phyloP scores from a whole-genome alignment of 2,888 invertebrate species.

The Heliconius ismenius region DNA sequence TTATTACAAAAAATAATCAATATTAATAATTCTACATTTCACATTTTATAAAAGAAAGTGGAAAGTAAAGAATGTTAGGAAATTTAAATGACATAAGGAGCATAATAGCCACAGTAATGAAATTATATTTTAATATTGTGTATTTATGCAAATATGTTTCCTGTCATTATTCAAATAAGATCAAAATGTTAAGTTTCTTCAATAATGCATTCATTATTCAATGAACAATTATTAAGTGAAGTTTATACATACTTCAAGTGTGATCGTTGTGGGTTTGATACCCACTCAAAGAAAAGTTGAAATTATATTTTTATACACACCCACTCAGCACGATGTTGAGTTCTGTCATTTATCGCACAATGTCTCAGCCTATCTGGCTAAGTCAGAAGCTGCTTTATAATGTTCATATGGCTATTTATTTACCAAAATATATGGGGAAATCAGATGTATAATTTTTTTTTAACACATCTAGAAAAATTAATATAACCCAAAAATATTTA shows the following conservation, averaged over 20 bases:
- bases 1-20: neutral
- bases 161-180: constrained; percentile 12
- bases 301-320: no score
- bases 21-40: neutral
- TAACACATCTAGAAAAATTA: no score
- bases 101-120: neutral
- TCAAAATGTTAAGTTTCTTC: constrained; percentile 4
- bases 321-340: no score
- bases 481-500: no score
- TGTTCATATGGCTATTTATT: no score
- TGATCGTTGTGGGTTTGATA: no score
- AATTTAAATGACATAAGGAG: neutral
- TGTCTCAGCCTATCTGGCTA: no score
- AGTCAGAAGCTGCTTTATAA: no score
- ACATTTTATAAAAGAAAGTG: neutral
- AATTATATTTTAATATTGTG: neutral
- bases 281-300: no score
- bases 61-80: neutral
- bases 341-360: no score
- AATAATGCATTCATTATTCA: constrained; percentile 19
- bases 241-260: neutral
- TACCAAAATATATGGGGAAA: no score
- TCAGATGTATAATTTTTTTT: no score
- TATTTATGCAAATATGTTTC: constrained; percentile 18
- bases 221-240: neutral